Evolutionary conservation across 2,797 vertebrate species (phyloP).

Genomic region (Threskiornis aethiopicus): DNA sequence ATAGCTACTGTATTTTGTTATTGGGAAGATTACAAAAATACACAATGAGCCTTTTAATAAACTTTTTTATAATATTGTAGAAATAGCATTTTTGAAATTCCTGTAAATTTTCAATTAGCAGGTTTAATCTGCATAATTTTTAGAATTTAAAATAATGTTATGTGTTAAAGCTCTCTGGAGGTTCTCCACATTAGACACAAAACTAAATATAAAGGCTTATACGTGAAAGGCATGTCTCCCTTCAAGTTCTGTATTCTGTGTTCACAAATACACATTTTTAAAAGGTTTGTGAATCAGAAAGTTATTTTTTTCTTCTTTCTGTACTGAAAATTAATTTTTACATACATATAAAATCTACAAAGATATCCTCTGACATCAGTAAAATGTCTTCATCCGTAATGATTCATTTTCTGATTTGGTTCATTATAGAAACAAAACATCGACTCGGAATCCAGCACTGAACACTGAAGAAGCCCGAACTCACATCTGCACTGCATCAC

Average conservation of each 20-base stretch:
- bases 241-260: not conserved
- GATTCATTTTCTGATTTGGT: slow-evolving; percentile 41
- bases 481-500: slow-evolving; percentile 49
- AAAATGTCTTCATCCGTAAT: slow-evolving; percentile 40
- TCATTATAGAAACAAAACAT: slow-evolving; percentile 36
- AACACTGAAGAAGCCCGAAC: not conserved
- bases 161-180: not conserved
- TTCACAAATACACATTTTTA: not conserved
- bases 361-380: slow-evolving; percentile 6
- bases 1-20: not conserved
- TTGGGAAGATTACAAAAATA: slow-evolving; percentile 18
- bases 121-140: not conserved
- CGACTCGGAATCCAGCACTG: not conserved
- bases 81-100: not conserved
- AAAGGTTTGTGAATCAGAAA: not conserved
- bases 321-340: slow-evolving; percentile 35
- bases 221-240: slow-evolving; percentile 4
- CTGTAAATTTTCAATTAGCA: not conserved
- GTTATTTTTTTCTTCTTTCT: not conserved
- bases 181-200: not conserved
- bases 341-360: not conserved
- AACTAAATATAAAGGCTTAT: slow-evolving; percentile 10
- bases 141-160: not conserved
- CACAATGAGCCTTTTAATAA: not conserved
- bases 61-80: not conserved